These are phyloP conservation scores for Ericerus pela DNA, from an alignment of 1,140 invertebrate species.

Conservation along the genomic window DNA sequence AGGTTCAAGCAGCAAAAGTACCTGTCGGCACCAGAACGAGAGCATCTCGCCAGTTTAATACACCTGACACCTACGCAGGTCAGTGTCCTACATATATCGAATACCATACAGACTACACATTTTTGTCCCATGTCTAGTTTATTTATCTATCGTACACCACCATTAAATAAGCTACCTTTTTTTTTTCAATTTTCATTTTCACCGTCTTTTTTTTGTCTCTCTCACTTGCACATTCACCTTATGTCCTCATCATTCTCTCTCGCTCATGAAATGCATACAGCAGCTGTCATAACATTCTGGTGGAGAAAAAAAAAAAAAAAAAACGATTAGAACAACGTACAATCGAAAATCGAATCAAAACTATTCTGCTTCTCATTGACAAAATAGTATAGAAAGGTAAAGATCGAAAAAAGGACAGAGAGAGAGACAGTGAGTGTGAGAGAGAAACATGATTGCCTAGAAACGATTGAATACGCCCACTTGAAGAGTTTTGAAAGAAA, in stretches of 20 bases:
- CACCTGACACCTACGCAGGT: constrained; percentile 90
- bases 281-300: constrained; percentile 1
- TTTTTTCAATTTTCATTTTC: too few relatives aligned
- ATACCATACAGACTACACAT: neutral
- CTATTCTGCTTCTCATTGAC: neutral
- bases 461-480: too few relatives aligned
- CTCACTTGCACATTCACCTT: neutral
- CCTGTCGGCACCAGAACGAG: constrained; percentile 87
- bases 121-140: constrained; percentile 4
- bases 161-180: neutral
- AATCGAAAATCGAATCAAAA: neutral
- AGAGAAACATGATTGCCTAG: too few relatives aligned
- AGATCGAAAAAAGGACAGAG: too few relatives aligned
- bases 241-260: neutral
- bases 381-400: too few relatives aligned
- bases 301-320: neutral
- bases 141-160: neutral
- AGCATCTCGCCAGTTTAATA: constrained; percentile 86
- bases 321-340: neutral
- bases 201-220: neutral
- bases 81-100: constrained; percentile 29
- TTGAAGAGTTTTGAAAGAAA: too few relatives aligned
- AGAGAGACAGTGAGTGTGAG: too few relatives aligned
- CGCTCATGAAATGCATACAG: neutral
- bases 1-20: constrained; percentile 93